Percentiles rank a stretch among this genome's conserved stretches.
Conservation (phyloP, 2,797 vertebrate genomes). For the Oceanodroma leucorhoa region DNA sequence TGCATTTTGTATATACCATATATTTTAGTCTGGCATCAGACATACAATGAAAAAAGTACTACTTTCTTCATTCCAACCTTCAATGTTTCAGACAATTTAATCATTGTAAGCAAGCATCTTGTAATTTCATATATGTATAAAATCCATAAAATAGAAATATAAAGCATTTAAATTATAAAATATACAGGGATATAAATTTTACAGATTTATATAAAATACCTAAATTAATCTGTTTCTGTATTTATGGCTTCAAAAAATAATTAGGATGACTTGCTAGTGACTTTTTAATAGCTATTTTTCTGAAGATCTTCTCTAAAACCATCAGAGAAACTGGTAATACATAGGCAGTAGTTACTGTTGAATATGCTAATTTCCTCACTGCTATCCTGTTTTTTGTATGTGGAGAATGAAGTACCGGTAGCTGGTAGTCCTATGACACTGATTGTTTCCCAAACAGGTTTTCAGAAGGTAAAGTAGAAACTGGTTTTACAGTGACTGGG, state of each 20-base stretch:
- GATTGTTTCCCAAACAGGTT: background rate
- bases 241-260: background rate
- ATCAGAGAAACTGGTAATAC: background rate
- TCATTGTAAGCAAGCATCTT: fast-evolving
- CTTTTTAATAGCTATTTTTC: background rate
- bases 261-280: background rate
- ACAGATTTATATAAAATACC: background rate
- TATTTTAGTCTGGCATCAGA: background rate
- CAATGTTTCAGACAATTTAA: background rate
- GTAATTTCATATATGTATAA: background rate
- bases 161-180: background rate
- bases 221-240: background rate
- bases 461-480: background rate
- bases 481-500: background rate
- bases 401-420: background rate
- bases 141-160: background rate
- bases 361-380: background rate
- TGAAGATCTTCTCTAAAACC: background rate
- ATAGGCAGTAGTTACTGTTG: background rate
- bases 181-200: background rate
- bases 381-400: fast-evolving
- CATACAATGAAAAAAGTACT: background rate
- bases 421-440: background rate
- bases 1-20: background rate
- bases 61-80: background rate